Evolutionary conservation across 2,888 invertebrate genomes (phyloP).

Genomic region (Poecilobothrus nobilitatus): DNA sequence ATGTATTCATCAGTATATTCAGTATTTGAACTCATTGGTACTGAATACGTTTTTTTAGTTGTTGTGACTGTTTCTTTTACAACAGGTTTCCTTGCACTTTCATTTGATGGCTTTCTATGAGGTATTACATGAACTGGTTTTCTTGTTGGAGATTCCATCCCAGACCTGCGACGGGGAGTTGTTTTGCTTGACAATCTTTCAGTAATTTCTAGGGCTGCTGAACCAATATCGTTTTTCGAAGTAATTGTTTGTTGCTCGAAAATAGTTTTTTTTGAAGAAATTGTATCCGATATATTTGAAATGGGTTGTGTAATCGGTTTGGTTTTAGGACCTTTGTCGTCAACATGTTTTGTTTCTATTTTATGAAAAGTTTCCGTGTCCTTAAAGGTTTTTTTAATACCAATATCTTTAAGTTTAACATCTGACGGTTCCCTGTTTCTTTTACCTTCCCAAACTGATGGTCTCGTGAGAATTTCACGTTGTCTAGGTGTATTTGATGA

Average conservation of each 20-base stretch:
- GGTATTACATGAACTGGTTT: not conserved
- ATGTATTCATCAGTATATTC: not conserved
- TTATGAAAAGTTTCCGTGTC: slow-evolving; percentile 13
- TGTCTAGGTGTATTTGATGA: slow-evolving; percentile 35
- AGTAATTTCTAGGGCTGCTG: not conserved
- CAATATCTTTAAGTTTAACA: slow-evolving; percentile 47
- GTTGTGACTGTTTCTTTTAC: not conserved
- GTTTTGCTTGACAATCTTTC: slow-evolving; percentile 24
- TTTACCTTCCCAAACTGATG: slow-evolving; percentile 45
- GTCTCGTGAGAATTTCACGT: slow-evolving; percentile 47
- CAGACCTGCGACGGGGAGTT: slow-evolving; percentile 30
- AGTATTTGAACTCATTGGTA: not conserved
- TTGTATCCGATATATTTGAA: slow-evolving; percentile 28
- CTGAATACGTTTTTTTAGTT: not conserved
- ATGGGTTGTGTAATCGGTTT: slow-evolving; percentile 27
- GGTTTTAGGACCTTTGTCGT: slow-evolving; percentile 1
- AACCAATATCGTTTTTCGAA: slow-evolving; percentile 18
- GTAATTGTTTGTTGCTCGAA: slow-evolving; percentile 29
- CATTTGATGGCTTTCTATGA: not conserved
- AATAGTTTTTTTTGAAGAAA: slow-evolving; percentile 25
- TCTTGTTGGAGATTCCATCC: not conserved
- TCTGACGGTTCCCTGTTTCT: slow-evolving; percentile 26
- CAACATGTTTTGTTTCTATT: not conserved
- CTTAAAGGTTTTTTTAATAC: slow-evolving; percentile 37
- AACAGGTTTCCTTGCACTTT: not conserved